phyloP scores from a whole-genome alignment of 2,113 vertebrate species.

The Grallaria varia region DNA sequence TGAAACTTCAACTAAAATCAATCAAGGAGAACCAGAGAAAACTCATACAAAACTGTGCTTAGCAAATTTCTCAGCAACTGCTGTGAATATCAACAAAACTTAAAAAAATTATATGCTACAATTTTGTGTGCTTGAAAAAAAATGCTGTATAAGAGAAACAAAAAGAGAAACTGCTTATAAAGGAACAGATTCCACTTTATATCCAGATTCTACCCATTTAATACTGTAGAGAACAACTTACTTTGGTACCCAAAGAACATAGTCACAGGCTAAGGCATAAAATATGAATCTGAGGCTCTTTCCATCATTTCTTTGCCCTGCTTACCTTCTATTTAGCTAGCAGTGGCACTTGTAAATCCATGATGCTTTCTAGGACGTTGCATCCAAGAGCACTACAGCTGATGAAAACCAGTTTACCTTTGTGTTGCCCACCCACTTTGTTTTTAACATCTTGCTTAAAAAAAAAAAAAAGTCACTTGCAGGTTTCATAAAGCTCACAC shows the following conservation, averaged over 20 bases:
- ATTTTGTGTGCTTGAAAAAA: background rate
- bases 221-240: background rate
- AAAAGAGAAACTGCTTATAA: background rate
- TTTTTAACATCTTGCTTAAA: background rate
- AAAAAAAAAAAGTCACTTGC: background rate
- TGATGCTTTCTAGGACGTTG: background rate
- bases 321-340: background rate
- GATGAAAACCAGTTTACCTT: background rate
- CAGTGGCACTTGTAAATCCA: background rate
- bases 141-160: background rate
- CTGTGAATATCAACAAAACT: background rate
- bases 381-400: background rate
- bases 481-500: background rate
- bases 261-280: background rate
- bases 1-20: background rate
- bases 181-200: background rate
- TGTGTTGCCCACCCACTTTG: accelerated
- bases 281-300: background rate
- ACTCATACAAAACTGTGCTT: background rate
- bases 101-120: background rate
- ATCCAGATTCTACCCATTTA: background rate
- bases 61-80: background rate
- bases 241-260: background rate
- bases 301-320: background rate
- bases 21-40: background rate